These are phyloP conservation scores for Anhinga rufa DNA, from an alignment of 2,113 vertebrate genomes.

Conservation along the genomic window DNA sequence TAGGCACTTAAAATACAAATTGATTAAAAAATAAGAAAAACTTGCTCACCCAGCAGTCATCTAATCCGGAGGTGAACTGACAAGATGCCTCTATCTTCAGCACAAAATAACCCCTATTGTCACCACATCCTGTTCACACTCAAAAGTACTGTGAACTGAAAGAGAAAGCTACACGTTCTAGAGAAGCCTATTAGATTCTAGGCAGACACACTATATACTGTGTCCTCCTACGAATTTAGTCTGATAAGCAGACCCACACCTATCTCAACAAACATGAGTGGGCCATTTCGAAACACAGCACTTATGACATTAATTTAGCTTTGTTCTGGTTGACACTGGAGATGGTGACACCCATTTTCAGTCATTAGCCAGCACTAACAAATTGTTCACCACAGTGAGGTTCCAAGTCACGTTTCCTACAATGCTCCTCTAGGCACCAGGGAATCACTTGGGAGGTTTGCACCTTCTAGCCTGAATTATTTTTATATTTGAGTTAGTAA, in stretches of 20 bases:
- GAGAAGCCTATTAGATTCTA: neutral
- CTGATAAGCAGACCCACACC: neutral
- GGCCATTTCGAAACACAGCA: neutral
- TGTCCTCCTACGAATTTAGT: neutral
- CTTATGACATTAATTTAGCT: neutral
- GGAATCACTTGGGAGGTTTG: neutral
- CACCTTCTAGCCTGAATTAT: neutral
- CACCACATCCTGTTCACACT: neutral
- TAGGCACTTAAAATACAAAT: neutral
- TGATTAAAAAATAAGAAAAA: neutral
- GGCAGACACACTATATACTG: neutral
- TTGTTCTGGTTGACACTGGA: neutral
- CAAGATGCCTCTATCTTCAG: neutral
- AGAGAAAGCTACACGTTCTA: neutral
- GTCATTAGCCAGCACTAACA: neutral
- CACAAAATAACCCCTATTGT: neutral
- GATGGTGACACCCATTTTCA: neutral
- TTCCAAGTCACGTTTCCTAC: neutral
- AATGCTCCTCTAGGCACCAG: neutral
- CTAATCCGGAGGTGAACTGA: neutral
- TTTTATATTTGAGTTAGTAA: neutral
- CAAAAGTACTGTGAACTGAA: neutral
- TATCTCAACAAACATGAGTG: neutral
- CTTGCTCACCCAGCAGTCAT: neutral
- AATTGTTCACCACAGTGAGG: neutral